Conservation (phyloP, 2,888 invertebrate species). For the Abrostola triplasia region DNA sequence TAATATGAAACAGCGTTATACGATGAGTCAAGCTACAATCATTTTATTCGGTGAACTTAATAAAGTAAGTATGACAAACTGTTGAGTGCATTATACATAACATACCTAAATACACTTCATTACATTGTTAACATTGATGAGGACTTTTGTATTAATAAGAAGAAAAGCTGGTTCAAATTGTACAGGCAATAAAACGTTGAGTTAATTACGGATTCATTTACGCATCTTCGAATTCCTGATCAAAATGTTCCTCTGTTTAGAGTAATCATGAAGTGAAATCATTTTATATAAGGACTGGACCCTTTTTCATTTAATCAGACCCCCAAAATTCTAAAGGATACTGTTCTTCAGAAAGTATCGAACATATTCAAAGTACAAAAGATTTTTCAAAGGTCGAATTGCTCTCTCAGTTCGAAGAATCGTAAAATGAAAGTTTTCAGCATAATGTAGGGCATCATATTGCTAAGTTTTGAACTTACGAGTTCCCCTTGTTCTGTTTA, state of each 20-base stretch:
- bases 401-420: constrained; percentile 12
- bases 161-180: no score
- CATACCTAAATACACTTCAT: no score
- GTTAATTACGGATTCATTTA: no score
- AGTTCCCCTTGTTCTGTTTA: background rate
- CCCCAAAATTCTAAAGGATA: constrained; percentile 27
- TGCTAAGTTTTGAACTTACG: constrained; percentile 11
- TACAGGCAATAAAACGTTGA: no score
- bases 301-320: constrained; percentile 42
- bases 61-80: no score
- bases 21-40: no score
- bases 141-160: no score
- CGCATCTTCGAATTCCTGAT: background rate
- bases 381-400: constrained; percentile 34
- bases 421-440: constrained; percentile 35
- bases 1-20: no score
- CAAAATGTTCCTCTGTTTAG: constrained; percentile 12
- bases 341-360: constrained; percentile 25
- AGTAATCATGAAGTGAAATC: constrained; percentile 28
- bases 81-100: no score
- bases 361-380: constrained; percentile 34
- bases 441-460: constrained; percentile 10
- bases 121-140: no score
- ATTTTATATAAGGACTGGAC: constrained; percentile 22
- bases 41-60: no score